Evolutionary conservation across 2,888 invertebrate genomes (phyloP).

Genomic region (Parochlus steinenii): DNA sequence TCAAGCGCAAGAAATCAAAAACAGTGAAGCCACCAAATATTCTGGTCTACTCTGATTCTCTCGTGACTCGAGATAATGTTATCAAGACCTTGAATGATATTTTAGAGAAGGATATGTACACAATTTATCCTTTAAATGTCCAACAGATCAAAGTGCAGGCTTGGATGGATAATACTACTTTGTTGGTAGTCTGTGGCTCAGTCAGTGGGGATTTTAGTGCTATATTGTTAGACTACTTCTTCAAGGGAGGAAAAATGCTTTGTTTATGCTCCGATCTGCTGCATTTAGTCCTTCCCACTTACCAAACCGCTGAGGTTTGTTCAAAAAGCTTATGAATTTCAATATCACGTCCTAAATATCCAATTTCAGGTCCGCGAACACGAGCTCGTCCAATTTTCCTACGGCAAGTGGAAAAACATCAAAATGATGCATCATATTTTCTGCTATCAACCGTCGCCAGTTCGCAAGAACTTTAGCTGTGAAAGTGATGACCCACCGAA

Average conservation of each 20-base stretch:
- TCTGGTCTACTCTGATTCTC: conserved; percentile 64
- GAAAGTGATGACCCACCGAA: conserved; percentile 44
- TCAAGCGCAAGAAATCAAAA: conserved; percentile 14
- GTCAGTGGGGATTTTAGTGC: conserved; percentile 44
- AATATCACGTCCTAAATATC: conserved; percentile 11
- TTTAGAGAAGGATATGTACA: conserved; percentile 27
- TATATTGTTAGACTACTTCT: conserved; percentile 50
- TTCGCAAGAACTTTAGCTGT: conserved; percentile 63
- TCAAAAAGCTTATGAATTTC: conserved; percentile 1
- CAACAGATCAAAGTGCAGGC: conserved; percentile 24
- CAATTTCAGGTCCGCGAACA: conserved; percentile 51
- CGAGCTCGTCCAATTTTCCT: conserved; percentile 68
- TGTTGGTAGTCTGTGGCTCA: conserved; percentile 64
- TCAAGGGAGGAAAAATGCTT: conserved; percentile 56
- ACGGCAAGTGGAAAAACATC: conserved; percentile 67
- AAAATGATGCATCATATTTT: conserved; percentile 79
- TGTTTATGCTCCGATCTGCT: conserved; percentile 68
- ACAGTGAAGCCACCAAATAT: conserved; percentile 60
- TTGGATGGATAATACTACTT: conserved; percentile 41
- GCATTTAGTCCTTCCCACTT: conserved; percentile 59
- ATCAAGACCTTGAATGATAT: conserved; percentile 38
- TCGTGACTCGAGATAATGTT: conserved; percentile 55
- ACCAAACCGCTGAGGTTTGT: conserved; percentile 64
- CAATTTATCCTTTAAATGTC: conserved; percentile 40
- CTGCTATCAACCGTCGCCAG: conserved; percentile 74